These are phyloP conservation scores for Andinoacara biseriatus DNA, from an alignment of 2,113 vertebrate species.

Conservation along the genomic window DNA sequence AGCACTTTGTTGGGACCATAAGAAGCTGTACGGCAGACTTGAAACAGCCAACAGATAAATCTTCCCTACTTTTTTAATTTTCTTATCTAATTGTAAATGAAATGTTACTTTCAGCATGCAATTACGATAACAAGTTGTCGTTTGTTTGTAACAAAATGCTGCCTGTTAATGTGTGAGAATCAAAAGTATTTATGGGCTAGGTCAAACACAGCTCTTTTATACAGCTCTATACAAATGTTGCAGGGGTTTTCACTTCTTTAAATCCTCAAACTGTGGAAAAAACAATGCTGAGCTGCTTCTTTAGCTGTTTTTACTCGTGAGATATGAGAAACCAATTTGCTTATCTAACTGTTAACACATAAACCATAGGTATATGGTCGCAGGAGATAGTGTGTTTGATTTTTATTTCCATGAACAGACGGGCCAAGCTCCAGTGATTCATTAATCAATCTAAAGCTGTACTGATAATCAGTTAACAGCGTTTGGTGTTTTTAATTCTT, in stretches of 20 bases:
- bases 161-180: not conserved
- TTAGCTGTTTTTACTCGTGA: not conserved
- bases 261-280: not conserved
- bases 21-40: not conserved
- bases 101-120: fast-evolving
- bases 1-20: not conserved
- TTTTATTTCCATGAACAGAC: not conserved
- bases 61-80: not conserved
- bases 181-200: not conserved
- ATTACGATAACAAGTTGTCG: not conserved
- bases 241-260: not conserved
- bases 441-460: not conserved
- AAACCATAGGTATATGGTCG: not conserved
- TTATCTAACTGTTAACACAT: not conserved
- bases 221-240: not conserved
- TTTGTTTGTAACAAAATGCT: not conserved
- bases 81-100: not conserved
- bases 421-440: not conserved
- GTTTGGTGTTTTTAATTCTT: not conserved
- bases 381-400: not conserved
- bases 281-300: not conserved
- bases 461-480: not conserved
- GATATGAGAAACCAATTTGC: not conserved
- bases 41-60: not conserved
- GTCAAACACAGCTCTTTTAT: not conserved